Base-by-base conservation (phyloP, 2,113 vertebrate genomes). In the Hipposideros armiger region DNA sequence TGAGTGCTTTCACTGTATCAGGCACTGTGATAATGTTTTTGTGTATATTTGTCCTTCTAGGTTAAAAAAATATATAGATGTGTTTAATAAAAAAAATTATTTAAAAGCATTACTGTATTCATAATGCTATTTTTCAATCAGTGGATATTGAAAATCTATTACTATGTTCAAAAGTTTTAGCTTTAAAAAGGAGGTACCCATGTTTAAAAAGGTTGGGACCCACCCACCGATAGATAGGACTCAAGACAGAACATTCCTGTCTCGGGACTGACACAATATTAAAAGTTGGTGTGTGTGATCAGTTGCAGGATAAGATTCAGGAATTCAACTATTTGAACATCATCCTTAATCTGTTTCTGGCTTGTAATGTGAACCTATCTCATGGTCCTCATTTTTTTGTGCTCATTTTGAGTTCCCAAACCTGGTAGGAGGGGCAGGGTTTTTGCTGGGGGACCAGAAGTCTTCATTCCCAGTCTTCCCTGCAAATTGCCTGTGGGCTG, bases 11-110 rank as follows among this genome's bases (percentile, higher is more conserved):
- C 32, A 40, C 32, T 82, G 36, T 52, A 42, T 76, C 14, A 22
- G 52, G 7, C 52, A 28, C n/a, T 36, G 24, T 50, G 66, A 64
- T n/a, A 32, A 47, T 70, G 83, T 15, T 74, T 87, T 72, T 22
- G 87, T 84, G 73, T 1, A 52, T 77, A 58, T 42, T 77, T 87
- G 47, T 80, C 10, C 32, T 88, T 64, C 16, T 36, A 91, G 16
- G 70, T 73, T 60, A 78, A 92, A 84, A 84, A 89, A 42, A 69
- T 26, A 81, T n/a, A 64, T 40, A 4, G 58, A 36, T 92, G 10
- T 90, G 17, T 70, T 90, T 81, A 47, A 36, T 92, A 92, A 80
- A 96, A 69, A 80, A 78, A 30, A 3, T 24, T 70, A 95, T 81
- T 87, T 88, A 47, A 74, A 77, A 92, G 24, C 60, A 6, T 72